A percentile compares a stretch with the other conserved stretches of the same genome.
Evolutionary conservation across 37 sponge, comb jelly and placozoan genomes (phyloP).

Genomic region (Theonella swinhoei): DNA sequence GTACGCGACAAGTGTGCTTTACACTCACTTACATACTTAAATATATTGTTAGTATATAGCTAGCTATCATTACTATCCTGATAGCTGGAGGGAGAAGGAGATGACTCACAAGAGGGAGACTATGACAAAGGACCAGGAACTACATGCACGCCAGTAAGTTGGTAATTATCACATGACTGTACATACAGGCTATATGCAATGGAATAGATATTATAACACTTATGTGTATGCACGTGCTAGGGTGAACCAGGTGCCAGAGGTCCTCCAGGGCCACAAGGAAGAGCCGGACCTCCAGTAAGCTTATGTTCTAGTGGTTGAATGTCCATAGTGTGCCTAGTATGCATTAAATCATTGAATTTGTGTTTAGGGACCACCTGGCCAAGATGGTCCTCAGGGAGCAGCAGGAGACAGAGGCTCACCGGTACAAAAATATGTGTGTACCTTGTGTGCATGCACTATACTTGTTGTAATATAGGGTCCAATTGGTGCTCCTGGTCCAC

Average conservation of each 20-base stretch:
- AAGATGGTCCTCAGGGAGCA: slow-evolving; percentile 55
- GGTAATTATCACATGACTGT: no score
- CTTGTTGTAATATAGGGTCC: slow-evolving; percentile 36
- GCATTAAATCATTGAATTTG: background rate
- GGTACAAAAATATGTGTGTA: background rate
- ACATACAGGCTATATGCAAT: no score
- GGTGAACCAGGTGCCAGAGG: slow-evolving; percentile 53
- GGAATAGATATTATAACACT: no score
- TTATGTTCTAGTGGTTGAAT: no score
- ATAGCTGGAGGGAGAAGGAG: no score
- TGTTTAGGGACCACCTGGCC: slow-evolving; percentile 59
- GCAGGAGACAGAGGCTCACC: slow-evolving; percentile 62
- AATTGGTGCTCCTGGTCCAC: slow-evolving; percentile 61
- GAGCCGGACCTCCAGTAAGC: slow-evolving; percentile 57
- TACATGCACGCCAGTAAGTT: slow-evolving; percentile 28
- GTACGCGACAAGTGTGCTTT: no score
- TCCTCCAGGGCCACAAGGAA: slow-evolving; percentile 63
- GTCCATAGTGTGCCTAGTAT: background rate
- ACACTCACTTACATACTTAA: no score
- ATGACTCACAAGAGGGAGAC: background rate
- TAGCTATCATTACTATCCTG: no score
- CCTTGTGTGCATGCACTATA: no score
- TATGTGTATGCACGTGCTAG: no score
- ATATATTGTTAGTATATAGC: no score
- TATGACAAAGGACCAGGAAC: slow-evolving; percentile 19